phyloP scores from a whole-genome alignment of 2,888 invertebrate genomes.

The Yponomeuta plumbellus region DNA sequence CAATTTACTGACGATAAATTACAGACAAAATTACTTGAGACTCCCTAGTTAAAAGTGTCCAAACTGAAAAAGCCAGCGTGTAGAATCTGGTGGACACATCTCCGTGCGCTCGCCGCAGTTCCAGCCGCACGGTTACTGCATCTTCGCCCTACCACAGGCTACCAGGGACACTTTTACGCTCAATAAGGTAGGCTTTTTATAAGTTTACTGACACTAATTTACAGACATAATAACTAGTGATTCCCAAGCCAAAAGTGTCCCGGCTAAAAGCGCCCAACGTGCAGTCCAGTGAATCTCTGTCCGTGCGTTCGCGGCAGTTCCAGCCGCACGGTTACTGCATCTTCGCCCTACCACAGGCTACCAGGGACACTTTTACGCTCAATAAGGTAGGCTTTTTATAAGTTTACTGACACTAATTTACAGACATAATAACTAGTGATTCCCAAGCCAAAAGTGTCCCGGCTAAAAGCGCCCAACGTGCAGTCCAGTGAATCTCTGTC shows the following conservation, averaged over 20 bases:
- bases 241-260: neutral
- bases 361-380: conserved; percentile 85
- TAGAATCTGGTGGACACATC: conserved; percentile 87
- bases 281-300: conserved; percentile 85
- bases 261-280: conserved; percentile 51
- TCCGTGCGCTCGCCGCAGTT: conserved; percentile 86
- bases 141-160: conserved; percentile 89
- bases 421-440: no score
- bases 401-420: no score
- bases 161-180: conserved; percentile 87
- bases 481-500: no score
- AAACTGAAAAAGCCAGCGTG: conserved; percentile 50
- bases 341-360: conserved; percentile 88
- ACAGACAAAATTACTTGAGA: no score
- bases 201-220: no score
- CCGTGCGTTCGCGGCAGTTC: conserved; percentile 87
- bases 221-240: no score
- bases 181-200: conserved; percentile 73
- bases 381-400: conserved; percentile 73
- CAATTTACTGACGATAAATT: no score
- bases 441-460: neutral
- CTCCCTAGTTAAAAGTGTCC: neutral
- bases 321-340: conserved; percentile 90
- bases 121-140: conserved; percentile 88
- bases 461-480: conserved; percentile 9